phyloP scores from a whole-genome alignment of 2,888 invertebrate genomes.

The Rhynchonema sp. region DNA sequence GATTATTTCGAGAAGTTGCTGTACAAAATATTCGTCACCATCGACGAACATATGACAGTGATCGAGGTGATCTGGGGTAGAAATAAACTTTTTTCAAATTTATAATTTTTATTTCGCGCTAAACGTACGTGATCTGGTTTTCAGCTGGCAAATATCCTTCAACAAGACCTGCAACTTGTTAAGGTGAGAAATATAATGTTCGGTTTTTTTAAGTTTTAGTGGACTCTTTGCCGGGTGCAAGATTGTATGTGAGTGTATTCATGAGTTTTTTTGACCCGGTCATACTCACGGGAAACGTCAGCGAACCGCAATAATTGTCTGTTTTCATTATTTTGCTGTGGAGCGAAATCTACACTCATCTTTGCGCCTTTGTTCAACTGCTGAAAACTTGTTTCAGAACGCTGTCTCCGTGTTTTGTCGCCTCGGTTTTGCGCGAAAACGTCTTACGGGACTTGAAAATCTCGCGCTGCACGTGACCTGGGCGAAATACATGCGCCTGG shows the following conservation, averaged over 20 bases:
- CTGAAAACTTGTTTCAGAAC: conserved; percentile 42
- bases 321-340: conserved; percentile 1
- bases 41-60: conserved; percentile 80
- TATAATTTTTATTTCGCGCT: no score
- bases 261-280: not conserved
- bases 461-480: conserved; percentile 13
- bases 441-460: conserved; percentile 30
- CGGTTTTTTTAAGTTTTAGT: not conserved
- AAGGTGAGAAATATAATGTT: not conserved
- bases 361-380: no score
- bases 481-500: conserved; percentile 8
- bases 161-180: not conserved
- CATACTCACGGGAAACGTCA: no score
- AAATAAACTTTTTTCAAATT: no score
- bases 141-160: not conserved
- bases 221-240: not conserved
- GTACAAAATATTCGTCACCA: conserved; percentile 90
- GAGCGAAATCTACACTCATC: conserved; percentile 7
- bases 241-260: not conserved
- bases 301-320: conserved; percentile 2
- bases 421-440: conserved; percentile 67
- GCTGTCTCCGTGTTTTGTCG: conserved; percentile 83
- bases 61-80: no score
- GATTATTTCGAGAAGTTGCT: conserved; percentile 87
- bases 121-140: conserved; percentile 4